Evolutionary conservation across 2,888 invertebrate species (phyloP).

Genomic region (Labia minor): DNA sequence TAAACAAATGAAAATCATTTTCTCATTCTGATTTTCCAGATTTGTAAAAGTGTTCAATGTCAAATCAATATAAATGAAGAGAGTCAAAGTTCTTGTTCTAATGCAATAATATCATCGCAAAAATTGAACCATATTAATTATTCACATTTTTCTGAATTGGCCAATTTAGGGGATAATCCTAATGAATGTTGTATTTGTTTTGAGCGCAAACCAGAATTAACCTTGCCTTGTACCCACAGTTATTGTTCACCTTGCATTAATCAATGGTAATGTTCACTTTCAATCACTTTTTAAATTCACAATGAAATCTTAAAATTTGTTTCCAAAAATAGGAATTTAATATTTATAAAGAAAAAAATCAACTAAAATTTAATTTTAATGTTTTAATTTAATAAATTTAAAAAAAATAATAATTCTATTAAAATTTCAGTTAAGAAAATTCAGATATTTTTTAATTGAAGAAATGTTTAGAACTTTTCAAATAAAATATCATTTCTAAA

Average conservation of each 20-base stretch:
- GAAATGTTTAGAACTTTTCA: too few species aligned
- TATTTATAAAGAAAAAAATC: too few species aligned
- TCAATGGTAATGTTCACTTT: slow-evolving; percentile 47
- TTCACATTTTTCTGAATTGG: slow-evolving; percentile 18
- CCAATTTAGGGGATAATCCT: slow-evolving; percentile 32
- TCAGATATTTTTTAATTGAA: too few species aligned
- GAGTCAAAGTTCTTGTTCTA: slow-evolving; percentile 25
- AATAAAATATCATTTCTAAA: too few species aligned
- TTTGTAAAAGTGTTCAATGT: slow-evolving; percentile 42
- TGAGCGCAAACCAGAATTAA: slow-evolving; percentile 55
- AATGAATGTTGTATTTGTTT: slow-evolving; percentile 62
- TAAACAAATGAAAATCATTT: not conserved
- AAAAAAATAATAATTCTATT: too few species aligned
- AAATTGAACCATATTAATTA: slow-evolving; percentile 29
- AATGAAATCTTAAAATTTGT: too few species aligned
- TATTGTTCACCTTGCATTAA: slow-evolving; percentile 61
- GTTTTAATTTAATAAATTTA: too few species aligned
- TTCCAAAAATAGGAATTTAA: too few species aligned
- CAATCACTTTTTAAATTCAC: too few species aligned
- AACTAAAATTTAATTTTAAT: too few species aligned
- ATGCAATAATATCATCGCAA: slow-evolving; percentile 28
- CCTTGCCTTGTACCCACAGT: slow-evolving; percentile 57
- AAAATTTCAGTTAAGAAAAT: too few species aligned
- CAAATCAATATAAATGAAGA: slow-evolving; percentile 36
- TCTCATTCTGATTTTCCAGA: slow-evolving; percentile 22